A percentile compares a stretch with the other conserved stretches of the same genome.
Evolutionary conservation across 2,113 vertebrate genomes (phyloP).

Genomic region (Podarcis muralis): DNA sequence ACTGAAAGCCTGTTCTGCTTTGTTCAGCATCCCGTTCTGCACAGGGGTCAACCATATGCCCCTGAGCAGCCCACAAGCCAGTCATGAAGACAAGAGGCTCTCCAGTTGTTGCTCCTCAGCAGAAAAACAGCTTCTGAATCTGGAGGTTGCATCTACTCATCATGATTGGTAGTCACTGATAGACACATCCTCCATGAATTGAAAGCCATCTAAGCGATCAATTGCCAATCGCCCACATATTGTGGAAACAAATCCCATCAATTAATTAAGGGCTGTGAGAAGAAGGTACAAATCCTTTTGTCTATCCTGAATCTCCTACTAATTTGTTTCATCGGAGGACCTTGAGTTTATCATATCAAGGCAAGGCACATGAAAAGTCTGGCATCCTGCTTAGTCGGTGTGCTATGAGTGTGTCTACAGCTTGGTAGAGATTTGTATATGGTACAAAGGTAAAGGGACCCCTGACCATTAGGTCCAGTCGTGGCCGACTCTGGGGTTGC

Average conservation of each 20-base stretch:
- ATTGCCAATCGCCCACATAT: neutral
- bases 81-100: no score
- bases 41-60: neutral
- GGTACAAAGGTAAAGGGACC: no score
- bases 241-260: neutral
- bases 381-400: no score
- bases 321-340: no score
- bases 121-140: neutral
- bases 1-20: neutral
- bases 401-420: no score
- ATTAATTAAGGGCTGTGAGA: neutral
- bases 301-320: neutral
- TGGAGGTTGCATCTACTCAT: neutral
- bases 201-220: neutral
- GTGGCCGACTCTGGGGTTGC: no score
- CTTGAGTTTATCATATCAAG: no score
- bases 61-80: neutral
- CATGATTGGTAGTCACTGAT: neutral
- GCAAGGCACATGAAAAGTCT: no score
- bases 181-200: neutral
- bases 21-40: neutral
- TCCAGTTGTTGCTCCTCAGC: neutral
- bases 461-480: no score
- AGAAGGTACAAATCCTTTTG: neutral
- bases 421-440: no score